phyloP scores from a whole-genome alignment of 2,113 vertebrate species.

The Cyanoramphus novaezelandiae region DNA sequence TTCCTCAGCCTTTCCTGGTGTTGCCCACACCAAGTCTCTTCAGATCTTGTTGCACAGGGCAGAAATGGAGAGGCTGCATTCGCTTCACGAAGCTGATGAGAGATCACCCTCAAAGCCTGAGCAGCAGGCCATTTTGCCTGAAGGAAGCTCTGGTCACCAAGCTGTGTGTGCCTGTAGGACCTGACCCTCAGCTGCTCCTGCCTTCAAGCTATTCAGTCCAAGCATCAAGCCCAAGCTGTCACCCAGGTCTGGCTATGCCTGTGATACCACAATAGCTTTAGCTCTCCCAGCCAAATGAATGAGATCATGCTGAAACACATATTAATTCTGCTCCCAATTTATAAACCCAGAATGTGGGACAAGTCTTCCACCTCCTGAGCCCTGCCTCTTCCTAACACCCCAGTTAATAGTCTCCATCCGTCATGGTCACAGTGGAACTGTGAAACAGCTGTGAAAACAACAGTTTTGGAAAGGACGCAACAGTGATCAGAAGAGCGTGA shows the following conservation, averaged over 20 bases:
- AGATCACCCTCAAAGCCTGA: not conserved
- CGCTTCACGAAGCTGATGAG: not conserved
- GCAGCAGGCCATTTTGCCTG: not conserved
- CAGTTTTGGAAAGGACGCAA: not conserved
- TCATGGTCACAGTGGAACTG: not conserved
- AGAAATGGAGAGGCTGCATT: not conserved
- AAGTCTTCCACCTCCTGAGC: not conserved
- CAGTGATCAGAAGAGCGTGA: fast-evolving
- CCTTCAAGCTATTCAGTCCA: not conserved
- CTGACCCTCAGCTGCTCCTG: too few species aligned
- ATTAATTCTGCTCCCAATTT: not conserved
- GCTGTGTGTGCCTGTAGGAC: not conserved
- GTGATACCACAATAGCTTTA: not conserved
- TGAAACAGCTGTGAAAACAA: not conserved
- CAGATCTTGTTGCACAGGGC: not conserved
- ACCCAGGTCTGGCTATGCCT: not conserved
- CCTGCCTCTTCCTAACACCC: not conserved
- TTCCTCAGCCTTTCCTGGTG: not conserved
- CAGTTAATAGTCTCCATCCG: not conserved
- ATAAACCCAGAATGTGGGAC: not conserved
- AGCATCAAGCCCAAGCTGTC: not conserved
- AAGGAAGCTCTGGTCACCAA: not conserved
- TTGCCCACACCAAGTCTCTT: not conserved
- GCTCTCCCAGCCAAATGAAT: not conserved
- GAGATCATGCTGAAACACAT: not conserved